phyloP scores from a whole-genome alignment of 2,797 vertebrate genomes.

The Leptoclinus maculatus region DNA sequence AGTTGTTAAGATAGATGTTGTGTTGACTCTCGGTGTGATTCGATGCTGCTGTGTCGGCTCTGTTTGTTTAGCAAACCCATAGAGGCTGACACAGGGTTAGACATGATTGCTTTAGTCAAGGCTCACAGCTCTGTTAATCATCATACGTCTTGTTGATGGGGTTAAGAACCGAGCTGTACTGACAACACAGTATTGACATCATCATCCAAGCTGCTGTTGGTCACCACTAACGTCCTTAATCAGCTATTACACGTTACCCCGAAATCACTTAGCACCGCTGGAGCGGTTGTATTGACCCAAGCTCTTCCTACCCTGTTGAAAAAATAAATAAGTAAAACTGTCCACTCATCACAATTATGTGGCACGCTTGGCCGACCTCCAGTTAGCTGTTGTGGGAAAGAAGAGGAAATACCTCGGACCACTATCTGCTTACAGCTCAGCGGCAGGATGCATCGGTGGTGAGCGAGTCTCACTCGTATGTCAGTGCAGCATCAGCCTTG shows the following conservation, averaged over 20 bases:
- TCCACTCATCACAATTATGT: conserved; percentile 69
- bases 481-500: conserved; percentile 34
- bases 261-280: conserved; percentile 57
- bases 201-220: conserved; percentile 32
- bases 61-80: conserved; percentile 48
- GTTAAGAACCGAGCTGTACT: conserved; percentile 46
- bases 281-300: conserved; percentile 61
- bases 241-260: conserved; percentile 51
- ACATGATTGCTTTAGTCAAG: conserved; percentile 62
- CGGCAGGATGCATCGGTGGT: conserved; percentile 20
- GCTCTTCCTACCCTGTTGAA: conserved; percentile 44
- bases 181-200: conserved; percentile 61
- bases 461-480: conserved; percentile 31
- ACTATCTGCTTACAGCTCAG: conserved; percentile 45
- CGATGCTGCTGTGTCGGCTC: conserved; percentile 8
- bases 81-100: conserved; percentile 12
- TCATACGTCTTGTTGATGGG: conserved; percentile 62
- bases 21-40: conserved; percentile 13
- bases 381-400: conserved; percentile 55
- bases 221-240: conserved; percentile 61
- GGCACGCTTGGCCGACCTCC: conserved; percentile 44
- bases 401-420: conserved; percentile 31
- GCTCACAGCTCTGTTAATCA: conserved; percentile 54
- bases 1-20: conserved; percentile 19
- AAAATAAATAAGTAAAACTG: conserved; percentile 50